phyloP scores from a whole-genome alignment of 2,888 invertebrate genomes.

The Chouioia cunea region DNA sequence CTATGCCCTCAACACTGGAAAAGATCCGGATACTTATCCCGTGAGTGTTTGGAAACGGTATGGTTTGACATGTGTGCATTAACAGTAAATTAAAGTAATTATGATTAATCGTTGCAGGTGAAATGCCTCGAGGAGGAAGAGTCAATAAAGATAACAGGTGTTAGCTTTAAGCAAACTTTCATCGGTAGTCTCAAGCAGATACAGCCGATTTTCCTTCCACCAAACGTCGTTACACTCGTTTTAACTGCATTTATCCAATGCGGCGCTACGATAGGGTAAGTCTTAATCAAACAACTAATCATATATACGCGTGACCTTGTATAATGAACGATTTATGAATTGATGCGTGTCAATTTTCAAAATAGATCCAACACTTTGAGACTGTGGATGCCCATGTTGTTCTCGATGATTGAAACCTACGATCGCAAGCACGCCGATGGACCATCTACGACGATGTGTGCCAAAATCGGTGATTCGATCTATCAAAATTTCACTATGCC shows the following conservation, averaged over 20 bases:
- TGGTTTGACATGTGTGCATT: background rate
- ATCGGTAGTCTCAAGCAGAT: slow-evolving; percentile 76
- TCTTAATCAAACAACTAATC: slow-evolving; percentile 16
- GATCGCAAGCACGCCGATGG: slow-evolving; percentile 59
- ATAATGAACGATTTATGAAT: background rate
- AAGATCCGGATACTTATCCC: slow-evolving; percentile 75
- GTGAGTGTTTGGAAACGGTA: slow-evolving; percentile 66
- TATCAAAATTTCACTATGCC: slow-evolving; percentile 25
- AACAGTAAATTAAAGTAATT: background rate
- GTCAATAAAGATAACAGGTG: slow-evolving; percentile 58
- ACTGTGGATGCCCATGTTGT: slow-evolving; percentile 89
- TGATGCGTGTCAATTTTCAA: slow-evolving; percentile 45
- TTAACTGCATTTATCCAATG: slow-evolving; percentile 77
- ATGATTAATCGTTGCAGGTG: slow-evolving; percentile 61
- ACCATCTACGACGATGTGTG: slow-evolving; percentile 47
- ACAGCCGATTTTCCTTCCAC: slow-evolving; percentile 76
- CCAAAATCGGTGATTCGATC: slow-evolving; percentile 42
- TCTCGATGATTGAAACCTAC: slow-evolving; percentile 75
- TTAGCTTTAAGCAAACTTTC: slow-evolving; percentile 68
- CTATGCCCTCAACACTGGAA: slow-evolving; percentile 77
- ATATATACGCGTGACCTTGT: background rate
- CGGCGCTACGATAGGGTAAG: slow-evolving; percentile 77
- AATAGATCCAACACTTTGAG: slow-evolving; percentile 84
- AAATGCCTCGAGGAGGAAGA: slow-evolving; percentile 66
- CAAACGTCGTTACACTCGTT: slow-evolving; percentile 74